Percentiles rank a stretch among this genome's conserved stretches.
Evolutionary conservation across 2,797 vertebrate species (phyloP).

Genomic region (Chiloscyllium punctatum): DNA sequence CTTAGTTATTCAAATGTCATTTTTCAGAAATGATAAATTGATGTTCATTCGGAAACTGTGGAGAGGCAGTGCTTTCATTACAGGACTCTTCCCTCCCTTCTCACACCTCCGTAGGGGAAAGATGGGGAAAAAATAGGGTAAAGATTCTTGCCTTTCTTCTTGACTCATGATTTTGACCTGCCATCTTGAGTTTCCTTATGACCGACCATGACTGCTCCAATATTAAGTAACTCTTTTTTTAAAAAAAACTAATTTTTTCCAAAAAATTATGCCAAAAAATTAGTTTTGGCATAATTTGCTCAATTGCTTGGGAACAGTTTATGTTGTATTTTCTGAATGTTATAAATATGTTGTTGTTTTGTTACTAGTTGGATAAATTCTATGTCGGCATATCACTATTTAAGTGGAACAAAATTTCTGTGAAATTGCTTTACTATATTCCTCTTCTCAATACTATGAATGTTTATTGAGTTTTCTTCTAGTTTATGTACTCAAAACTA

Average conservation of each 20-base stretch:
- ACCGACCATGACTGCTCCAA: background rate
- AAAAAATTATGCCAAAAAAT: too few species aligned
- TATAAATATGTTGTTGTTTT: background rate
- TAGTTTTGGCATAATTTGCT: background rate
- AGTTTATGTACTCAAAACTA: background rate
- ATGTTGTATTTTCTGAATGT: background rate
- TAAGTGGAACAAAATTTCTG: background rate
- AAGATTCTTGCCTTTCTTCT: background rate
- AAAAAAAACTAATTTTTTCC: too few species aligned
- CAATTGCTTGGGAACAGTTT: background rate
- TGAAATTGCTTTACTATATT: background rate
- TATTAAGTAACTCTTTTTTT: background rate
- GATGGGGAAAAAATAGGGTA: background rate
- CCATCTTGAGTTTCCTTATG: background rate
- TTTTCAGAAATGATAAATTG: slow-evolving; percentile 42
- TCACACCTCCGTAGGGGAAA: background rate
- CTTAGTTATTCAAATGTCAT: slow-evolving; percentile 37
- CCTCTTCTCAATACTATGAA: background rate
- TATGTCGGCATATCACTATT: background rate
- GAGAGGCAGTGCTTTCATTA: background rate
- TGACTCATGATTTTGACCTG: background rate
- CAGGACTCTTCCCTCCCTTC: background rate
- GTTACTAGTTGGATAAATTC: background rate
- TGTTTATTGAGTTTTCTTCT: background rate
- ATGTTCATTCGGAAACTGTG: background rate